A percentile compares a stretch with the other conserved stretches of the same genome.
phyloP scores from a whole-genome alignment of 53 echinoderm and acorn worm species.

The Hippasteria phrygiana region DNA sequence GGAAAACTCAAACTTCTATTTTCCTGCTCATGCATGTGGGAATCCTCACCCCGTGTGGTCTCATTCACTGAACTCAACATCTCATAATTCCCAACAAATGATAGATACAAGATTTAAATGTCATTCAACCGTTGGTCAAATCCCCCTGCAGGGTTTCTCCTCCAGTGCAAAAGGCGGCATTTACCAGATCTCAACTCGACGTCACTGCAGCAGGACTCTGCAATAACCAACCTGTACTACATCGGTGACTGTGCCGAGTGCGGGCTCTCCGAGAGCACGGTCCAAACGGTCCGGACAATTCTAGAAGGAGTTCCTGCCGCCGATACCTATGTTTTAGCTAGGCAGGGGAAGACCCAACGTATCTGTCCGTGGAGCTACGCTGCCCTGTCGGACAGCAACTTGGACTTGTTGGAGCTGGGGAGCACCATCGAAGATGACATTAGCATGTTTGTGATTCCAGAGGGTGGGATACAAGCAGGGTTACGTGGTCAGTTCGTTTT shows the following conservation, averaged over 20 bases:
- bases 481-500: slow-evolving; percentile 65
- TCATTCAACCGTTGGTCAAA: neutral
- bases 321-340: slow-evolving; percentile 75
- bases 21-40: no score
- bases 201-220: slow-evolving; percentile 21
- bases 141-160: slow-evolving; percentile 54
- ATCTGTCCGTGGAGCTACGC: slow-evolving; percentile 71
- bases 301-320: neutral
- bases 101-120: no score
- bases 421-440: slow-evolving; percentile 34
- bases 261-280: neutral
- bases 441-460: slow-evolving; percentile 70
- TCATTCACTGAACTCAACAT: no score
- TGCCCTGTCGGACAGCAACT: slow-evolving; percentile 77
- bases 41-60: no score
- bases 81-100: no score
- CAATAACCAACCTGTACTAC: slow-evolving; percentile 40
- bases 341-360: slow-evolving; percentile 89
- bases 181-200: neutral
- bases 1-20: no score
- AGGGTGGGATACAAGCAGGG: slow-evolving; percentile 74
- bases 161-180: slow-evolving; percentile 17
- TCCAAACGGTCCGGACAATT: slow-evolving; percentile 25
- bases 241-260: neutral
- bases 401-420: slow-evolving; percentile 73